Percentiles rank a stretch among this genome's conserved stretches.
These are phyloP conservation scores for Cryptoleucopteryx plumbea DNA, from an alignment of 2,113 vertebrate genomes.

Conservation along the genomic window DNA sequence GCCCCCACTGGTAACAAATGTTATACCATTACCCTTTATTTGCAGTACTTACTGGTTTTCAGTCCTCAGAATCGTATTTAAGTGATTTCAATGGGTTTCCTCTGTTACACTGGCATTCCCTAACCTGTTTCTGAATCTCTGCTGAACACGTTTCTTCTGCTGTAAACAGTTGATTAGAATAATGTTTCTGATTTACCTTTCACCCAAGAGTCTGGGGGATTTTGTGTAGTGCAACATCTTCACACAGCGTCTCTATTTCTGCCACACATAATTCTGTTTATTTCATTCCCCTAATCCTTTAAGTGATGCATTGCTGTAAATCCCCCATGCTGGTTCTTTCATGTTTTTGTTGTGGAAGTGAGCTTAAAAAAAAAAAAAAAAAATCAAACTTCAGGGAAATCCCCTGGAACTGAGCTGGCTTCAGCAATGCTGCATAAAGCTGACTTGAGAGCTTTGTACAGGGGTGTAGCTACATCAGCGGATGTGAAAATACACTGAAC, in stretches of 20 bases:
- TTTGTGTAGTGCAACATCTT: neutral
- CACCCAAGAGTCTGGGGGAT: neutral
- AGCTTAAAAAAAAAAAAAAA: neutral
- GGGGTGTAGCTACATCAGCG: accelerated
- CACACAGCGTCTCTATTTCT: neutral
- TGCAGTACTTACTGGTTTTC: neutral
- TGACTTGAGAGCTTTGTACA: neutral
- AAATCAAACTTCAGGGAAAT: neutral
- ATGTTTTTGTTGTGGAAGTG: neutral
- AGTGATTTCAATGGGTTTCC: neutral
- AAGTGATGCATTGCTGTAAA: neutral
- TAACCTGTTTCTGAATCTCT: neutral
- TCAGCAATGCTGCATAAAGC: neutral
- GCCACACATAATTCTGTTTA: neutral
- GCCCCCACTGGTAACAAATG: neutral
- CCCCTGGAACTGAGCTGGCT: neutral
- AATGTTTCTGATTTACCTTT: neutral
- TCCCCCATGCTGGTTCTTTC: neutral
- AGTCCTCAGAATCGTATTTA: neutral
- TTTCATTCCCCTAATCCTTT: conserved; percentile 2
- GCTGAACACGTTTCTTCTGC: neutral
- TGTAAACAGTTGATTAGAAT: neutral
- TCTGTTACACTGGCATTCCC: neutral
- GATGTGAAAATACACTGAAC: accelerated
- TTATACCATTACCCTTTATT: neutral